Evolutionary conservation across 2,797 vertebrate species (phyloP).

Genomic region (Anguilla marmorata): DNA sequence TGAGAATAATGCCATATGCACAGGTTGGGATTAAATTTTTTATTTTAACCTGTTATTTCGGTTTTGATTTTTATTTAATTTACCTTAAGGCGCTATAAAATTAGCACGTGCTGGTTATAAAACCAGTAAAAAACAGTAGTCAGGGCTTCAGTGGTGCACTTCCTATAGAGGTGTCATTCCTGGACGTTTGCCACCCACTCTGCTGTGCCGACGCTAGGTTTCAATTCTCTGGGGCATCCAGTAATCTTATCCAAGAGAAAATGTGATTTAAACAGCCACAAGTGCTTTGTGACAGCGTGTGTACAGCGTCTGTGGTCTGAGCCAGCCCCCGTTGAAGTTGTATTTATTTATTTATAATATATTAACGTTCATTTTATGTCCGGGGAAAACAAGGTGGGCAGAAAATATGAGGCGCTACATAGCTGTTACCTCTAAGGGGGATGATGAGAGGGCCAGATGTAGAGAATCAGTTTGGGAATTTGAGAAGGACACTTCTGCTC

Average conservation of each 20-base stretch:
- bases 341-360: not conserved
- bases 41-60: not conserved
- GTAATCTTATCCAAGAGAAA: slow-evolving; percentile 57
- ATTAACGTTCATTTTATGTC: not conserved
- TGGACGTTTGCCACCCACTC: slow-evolving; percentile 18
- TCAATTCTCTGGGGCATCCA: not conserved
- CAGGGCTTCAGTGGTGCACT: slow-evolving; percentile 7
- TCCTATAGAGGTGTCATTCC: slow-evolving; percentile 27
- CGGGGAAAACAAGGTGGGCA: not conserved
- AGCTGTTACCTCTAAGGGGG: slow-evolving; percentile 29
- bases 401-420: slow-evolving; percentile 36
- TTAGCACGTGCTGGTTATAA: slow-evolving; percentile 15
- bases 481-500: not conserved
- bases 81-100: not conserved
- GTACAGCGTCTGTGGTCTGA: slow-evolving; percentile 59
- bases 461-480: not conserved
- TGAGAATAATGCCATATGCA: slow-evolving; percentile 45
- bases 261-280: slow-evolving; percentile 41
- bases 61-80: not conserved
- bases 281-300: slow-evolving; percentile 20
- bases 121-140: slow-evolving; percentile 26
- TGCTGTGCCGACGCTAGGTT: not conserved
- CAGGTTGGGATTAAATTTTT: slow-evolving; percentile 8
- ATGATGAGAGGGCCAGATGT: slow-evolving; percentile 29
- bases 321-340: slow-evolving; percentile 61